Base-by-base conservation (phyloP, 2,888 invertebrate species). In the Muschampia plurimacula region DNA sequence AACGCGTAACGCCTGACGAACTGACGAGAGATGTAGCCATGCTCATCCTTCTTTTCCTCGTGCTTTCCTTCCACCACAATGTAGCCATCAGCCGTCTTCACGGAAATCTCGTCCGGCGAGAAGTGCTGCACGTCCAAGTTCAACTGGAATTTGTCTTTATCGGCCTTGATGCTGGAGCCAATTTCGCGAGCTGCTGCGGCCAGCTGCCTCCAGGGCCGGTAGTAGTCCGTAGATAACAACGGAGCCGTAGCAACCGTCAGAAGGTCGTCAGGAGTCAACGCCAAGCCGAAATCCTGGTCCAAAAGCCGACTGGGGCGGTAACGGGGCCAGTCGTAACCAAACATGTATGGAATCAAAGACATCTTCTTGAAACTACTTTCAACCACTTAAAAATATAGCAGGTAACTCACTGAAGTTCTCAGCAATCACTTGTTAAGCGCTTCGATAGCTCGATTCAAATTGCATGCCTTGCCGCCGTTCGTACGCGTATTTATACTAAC, bases 211-310 rank as follows among this genome's bases (percentile, higher is more conserved):
- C 92, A 92, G 0, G 92, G 89, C 1, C 93, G 84, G 79, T 89
- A 90, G 83, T 93, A 93, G 10, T 92, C 91, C 62, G 86, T 79
- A 74, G 77, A 85, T 12, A 84, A 63, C 52, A 89, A 2, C 0
- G 90, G 88, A 2, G 83, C 80, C 12, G 82, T 79, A 7, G 80
- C 77, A 9, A 79, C 77, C 7, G 85, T 81, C 9, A 95, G 82
- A 0, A 95, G 72, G 68, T 95, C 95, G 22, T 95, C 95, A 2
- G 94, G 90, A 60, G 91, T 88, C 32, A 95, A 77, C 0, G 89
- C 95, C 79, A 95, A 79, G 15, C 95, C 95, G 80, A 95, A 95
- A 75, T 95, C 93, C 82, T 95, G 95, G 81, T 95, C 95, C 73
- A 94, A 28, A 4, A 95, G 78, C 9, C 94, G 90, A 22, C 93